Conservation (phyloP, 2,797 vertebrate species). For the Syncerus caffer region DNA sequence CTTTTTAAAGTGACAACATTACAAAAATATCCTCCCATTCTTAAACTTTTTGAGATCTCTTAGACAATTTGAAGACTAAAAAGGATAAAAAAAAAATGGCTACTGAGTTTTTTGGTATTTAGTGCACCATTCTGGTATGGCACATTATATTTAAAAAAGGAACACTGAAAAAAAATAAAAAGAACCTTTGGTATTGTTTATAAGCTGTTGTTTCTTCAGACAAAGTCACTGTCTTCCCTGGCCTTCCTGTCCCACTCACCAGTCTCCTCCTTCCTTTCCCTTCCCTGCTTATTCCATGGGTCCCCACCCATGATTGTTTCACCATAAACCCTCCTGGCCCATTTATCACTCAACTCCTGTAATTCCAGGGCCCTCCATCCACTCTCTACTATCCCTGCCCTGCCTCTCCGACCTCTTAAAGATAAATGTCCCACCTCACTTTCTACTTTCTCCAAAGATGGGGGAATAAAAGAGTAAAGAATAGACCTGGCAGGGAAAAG, state of each 20-base stretch:
- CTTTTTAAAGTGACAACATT: not conserved
- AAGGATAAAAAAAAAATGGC: not conserved
- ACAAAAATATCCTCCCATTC: slow-evolving; percentile 11
- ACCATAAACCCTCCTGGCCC: not conserved
- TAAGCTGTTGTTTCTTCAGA: not conserved
- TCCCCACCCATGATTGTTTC: not conserved
- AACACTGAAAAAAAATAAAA: not conserved
- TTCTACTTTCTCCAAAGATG: not conserved
- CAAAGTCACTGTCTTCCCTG: not conserved
- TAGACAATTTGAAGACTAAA: slow-evolving; percentile 6
- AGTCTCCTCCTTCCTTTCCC: not conserved
- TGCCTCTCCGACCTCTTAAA: not conserved
- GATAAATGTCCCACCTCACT: not conserved
- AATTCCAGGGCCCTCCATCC: not conserved
- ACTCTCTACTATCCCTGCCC: not conserved
- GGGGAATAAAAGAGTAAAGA: not conserved
- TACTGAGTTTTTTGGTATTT: not conserved
- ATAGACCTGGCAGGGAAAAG: not conserved
- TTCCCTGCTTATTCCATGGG: not conserved
- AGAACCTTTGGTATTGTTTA: not conserved
- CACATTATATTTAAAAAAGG: not conserved
- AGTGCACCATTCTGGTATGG: not conserved
- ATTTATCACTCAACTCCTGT: not conserved
- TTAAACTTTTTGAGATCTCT: not conserved
- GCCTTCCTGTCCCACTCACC: not conserved